Conservation (phyloP, 1,140 invertebrate species). For the Pogonomyrmex barbatus region DNA sequence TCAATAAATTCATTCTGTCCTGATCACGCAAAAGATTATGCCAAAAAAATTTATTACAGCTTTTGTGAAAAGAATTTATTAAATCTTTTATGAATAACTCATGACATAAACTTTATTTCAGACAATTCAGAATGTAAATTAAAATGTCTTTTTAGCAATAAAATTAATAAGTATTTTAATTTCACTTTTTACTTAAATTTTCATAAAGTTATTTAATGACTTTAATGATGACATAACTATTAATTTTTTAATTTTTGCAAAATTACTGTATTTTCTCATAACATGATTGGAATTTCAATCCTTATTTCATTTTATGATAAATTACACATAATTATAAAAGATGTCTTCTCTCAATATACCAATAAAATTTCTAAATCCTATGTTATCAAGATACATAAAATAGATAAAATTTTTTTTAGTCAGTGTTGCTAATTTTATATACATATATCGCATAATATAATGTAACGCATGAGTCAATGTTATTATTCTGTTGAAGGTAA, state of each 20-base stretch:
- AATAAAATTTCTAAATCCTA: conserved; percentile 6
- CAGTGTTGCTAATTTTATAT: neutral
- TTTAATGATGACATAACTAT: neutral
- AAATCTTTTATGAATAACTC: neutral
- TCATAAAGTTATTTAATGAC: neutral
- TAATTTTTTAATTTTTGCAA: neutral
- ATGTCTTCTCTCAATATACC: neutral
- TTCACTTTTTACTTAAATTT: neutral
- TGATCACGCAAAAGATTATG: too few relatives aligned
- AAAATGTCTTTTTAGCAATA: neutral
- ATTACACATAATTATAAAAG: conserved; percentile 1
- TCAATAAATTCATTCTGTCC: neutral
- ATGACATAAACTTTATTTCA: neutral
- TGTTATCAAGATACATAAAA: neutral
- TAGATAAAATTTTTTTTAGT: neutral
- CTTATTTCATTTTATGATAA: conserved; percentile 3
- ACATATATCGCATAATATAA: conserved; percentile 31
- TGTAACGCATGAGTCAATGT: neutral
- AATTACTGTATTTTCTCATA: neutral
- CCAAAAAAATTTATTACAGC: neutral
- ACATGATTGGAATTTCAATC: neutral
- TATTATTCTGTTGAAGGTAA: neutral
- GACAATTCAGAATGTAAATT: neutral
- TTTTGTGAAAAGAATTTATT: neutral
- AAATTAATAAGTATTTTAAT: neutral